Evolutionary conservation across 2,113 vertebrate genomes (phyloP), one percentile per base, ranked within the genome.

Genomic region (Ceratotherium simum): DNA sequence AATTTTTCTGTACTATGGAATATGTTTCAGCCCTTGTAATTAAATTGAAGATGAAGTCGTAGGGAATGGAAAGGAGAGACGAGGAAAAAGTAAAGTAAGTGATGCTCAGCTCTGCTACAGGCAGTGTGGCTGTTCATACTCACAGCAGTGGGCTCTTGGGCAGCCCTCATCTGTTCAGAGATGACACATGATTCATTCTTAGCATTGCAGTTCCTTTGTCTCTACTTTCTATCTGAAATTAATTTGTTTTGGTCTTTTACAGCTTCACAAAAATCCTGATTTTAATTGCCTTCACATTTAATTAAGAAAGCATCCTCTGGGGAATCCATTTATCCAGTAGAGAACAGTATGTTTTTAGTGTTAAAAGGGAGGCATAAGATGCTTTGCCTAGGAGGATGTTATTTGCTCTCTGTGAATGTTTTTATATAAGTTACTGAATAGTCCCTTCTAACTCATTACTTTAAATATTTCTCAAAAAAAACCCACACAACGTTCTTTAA

Each of bases 221-320:
- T 81, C 12, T 65, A 18, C 39, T 88, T 88, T 79, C 42, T 51
- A 48, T 79, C 81, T 76, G 42, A 84, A 79, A 84, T 73, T 76
- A 65, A 70, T 56, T 62, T 70, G 33, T 79, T 92, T 72, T 21
- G 0, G 17, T 94, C 39, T 64, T 64, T 81, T 62, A 14, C n/a
- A 78, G 10, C 48, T 78, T 80, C 39, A 65, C 73, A 65, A 64
- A 89, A 94, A 72, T 94, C 73, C 96, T 92, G 29, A 60, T 82
- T 89, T 91, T 96, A 93, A 73, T 96, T 96, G 85, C 82, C 46
- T 95, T 81, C 67, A 80, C 3, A 3, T 85, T 97, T 91, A 91
- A 92, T 96, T 85, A 95, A 93, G 88, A 73, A 79, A 23, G 36
- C 11, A 33, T 51, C 7, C 70, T 81, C 89, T 51, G 42, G 67